phyloP scores from a whole-genome alignment of 2,797 vertebrate species.

The Pogonophryne albipinna region DNA sequence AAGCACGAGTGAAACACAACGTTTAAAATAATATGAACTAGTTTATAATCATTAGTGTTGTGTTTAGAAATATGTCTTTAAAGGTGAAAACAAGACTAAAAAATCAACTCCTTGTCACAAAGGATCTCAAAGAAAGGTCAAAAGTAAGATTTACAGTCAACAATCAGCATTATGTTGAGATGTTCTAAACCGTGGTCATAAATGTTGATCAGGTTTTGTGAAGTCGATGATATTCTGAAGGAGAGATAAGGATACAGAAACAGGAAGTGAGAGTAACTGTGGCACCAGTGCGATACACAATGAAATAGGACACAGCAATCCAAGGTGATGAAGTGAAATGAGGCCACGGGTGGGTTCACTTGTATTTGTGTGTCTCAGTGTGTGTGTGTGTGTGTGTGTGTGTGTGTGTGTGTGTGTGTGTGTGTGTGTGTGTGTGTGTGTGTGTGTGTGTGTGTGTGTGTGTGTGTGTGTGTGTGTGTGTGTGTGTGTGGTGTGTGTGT shows the following conservation, averaged over 20 bases:
- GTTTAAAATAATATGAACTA: too few species aligned
- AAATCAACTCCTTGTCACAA: neutral
- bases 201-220: constrained; percentile 5
- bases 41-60: too few species aligned
- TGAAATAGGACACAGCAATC: constrained; percentile 50
- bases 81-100: too few species aligned
- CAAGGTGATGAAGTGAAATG: constrained; percentile 38
- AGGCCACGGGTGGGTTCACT: constrained; percentile 57
- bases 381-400: constrained; percentile 49
- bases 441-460: constrained; percentile 45
- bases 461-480: too few species aligned
- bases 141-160: neutral
- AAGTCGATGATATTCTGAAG: constrained; percentile 23
- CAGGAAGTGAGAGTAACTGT: constrained; percentile 31
- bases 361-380: constrained; percentile 8
- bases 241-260: constrained; percentile 38
- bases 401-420: constrained; percentile 15
- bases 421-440: constrained; percentile 12
- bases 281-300: constrained; percentile 8
- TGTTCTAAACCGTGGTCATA: constrained; percentile 12
- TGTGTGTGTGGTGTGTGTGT: too few species aligned
- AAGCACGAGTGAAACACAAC: too few species aligned
- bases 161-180: constrained; percentile 11
- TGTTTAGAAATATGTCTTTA: neutral
- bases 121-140: neutral